A percentile compares a stretch with the other conserved stretches of the same genome.
Evolutionary conservation across 2,888 invertebrate genomes (phyloP).

Genomic region (Drosophila aldrichi): DNA sequence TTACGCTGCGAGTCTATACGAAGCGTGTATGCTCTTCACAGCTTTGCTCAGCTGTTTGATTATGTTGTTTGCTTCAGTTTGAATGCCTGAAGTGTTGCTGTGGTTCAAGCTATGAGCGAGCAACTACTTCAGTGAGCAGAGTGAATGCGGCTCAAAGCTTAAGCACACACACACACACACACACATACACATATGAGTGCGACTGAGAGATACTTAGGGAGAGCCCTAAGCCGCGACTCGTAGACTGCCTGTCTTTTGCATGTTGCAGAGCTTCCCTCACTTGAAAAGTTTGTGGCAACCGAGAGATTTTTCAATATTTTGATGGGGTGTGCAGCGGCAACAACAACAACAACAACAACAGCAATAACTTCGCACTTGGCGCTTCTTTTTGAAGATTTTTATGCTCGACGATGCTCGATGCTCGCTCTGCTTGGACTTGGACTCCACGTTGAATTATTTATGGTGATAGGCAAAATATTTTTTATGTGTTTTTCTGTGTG

Average conservation of each 20-base stretch:
- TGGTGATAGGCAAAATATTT: constrained; percentile 80
- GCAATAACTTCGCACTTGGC: constrained; percentile 72
- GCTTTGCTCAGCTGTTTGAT: constrained; percentile 61
- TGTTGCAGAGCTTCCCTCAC: constrained; percentile 50
- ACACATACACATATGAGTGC: constrained; percentile 14
- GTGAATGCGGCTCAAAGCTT: constrained; percentile 47
- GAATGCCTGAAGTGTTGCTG: constrained; percentile 59
- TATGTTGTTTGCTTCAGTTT: constrained; percentile 71
- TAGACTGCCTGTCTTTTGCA: constrained; percentile 76
- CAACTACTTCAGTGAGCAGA: constrained; percentile 46
- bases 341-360: constrained; percentile 40
- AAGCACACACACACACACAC: constrained; percentile 20
- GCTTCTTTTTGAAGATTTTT: constrained; percentile 81
- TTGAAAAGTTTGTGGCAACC: constrained; percentile 50
- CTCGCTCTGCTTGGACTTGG: constrained; percentile 25
- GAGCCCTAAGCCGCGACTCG: constrained; percentile 59
- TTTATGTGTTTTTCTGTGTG: constrained; percentile 68
- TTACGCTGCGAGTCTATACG: neutral
- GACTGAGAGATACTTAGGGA: constrained; percentile 59
- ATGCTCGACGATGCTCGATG: constrained; percentile 44
- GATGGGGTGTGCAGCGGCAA: constrained; percentile 69
- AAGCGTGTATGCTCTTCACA: constrained; percentile 53
- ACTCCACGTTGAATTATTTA: constrained; percentile 78
- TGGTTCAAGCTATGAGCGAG: constrained; percentile 32
- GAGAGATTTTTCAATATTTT: constrained; percentile 60